Evolutionary conservation across 2,797 vertebrate genomes (phyloP).

Genomic region (Manis crassicaudata): DNA sequence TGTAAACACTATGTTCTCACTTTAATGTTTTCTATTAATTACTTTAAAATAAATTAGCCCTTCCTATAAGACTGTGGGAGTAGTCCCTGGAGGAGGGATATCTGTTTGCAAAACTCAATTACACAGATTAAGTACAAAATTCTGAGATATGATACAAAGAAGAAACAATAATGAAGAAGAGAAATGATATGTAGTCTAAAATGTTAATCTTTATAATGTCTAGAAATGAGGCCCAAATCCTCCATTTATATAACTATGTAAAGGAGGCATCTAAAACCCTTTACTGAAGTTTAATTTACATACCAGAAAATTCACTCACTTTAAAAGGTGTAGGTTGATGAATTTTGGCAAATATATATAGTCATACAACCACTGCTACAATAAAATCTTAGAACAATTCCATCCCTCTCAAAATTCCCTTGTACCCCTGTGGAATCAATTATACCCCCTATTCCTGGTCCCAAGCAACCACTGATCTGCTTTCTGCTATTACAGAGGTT

Average conservation of each 20-base stretch:
- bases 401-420: not conserved
- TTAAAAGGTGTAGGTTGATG: not conserved
- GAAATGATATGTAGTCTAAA: constrained; percentile 17
- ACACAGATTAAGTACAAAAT: constrained; percentile 28
- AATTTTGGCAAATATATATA: not conserved
- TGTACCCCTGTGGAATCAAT: not conserved
- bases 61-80: not conserved
- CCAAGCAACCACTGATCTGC: not conserved
- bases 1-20: not conserved
- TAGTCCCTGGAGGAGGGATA: not conserved
- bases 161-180: constrained; percentile 6
- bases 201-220: not conserved
- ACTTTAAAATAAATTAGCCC: not conserved
- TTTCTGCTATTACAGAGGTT: not conserved
- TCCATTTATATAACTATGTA: not conserved
- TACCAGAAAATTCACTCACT: not conserved
- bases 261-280: constrained; percentile 24
- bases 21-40: constrained; percentile 17
- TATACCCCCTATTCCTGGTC: not conserved
- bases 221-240: not conserved
- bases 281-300: not conserved
- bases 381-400: not conserved
- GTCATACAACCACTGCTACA: not conserved
- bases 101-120: constrained; percentile 19
- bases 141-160: not conserved